A percentile compares a stretch with the other conserved stretches of the same genome.
Conservation (phyloP, 2,113 vertebrate genomes). For the Caranx ignobilis region DNA sequence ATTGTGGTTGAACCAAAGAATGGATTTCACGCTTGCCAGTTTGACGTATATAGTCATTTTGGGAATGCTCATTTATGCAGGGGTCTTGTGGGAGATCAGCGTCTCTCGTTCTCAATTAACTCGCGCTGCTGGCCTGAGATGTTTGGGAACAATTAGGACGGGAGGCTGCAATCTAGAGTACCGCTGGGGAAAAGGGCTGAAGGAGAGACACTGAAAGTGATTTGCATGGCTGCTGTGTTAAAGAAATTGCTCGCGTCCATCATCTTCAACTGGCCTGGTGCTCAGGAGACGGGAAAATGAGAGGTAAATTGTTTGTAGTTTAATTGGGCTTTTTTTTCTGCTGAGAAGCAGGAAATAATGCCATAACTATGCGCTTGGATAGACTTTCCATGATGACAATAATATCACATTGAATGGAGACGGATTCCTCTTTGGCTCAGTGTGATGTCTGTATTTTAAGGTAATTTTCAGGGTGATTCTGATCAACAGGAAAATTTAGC, state of each 20-base stretch:
- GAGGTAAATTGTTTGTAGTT: conserved; percentile 70
- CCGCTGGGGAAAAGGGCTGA: conserved; percentile 53
- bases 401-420: not conserved
- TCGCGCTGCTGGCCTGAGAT: conserved; percentile 55
- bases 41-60: conserved; percentile 43
- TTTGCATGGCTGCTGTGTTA: conserved; percentile 70
- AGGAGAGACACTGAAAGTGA: conserved; percentile 61
- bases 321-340: conserved; percentile 63
- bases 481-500: not conserved
- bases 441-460: conserved; percentile 14
- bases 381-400: conserved; percentile 15
- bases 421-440: not conserved
- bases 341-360: conserved; percentile 10
- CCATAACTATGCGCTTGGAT: conserved; percentile 14
- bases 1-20: conserved; percentile 24
- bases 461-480: conserved; percentile 9
- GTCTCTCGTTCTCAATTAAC: conserved; percentile 71
- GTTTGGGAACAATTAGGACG: conserved; percentile 76
- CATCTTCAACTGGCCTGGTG: conserved; percentile 70
- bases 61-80: conserved; percentile 57
- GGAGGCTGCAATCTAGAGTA: conserved; percentile 68
- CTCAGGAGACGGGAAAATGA: conserved; percentile 62
- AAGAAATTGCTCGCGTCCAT: conserved; percentile 77
- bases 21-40: conserved; percentile 15
- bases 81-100: conserved; percentile 61